Conservation (phyloP, 2,797 vertebrate genomes). For the Sebastiscus tertius region DNA sequence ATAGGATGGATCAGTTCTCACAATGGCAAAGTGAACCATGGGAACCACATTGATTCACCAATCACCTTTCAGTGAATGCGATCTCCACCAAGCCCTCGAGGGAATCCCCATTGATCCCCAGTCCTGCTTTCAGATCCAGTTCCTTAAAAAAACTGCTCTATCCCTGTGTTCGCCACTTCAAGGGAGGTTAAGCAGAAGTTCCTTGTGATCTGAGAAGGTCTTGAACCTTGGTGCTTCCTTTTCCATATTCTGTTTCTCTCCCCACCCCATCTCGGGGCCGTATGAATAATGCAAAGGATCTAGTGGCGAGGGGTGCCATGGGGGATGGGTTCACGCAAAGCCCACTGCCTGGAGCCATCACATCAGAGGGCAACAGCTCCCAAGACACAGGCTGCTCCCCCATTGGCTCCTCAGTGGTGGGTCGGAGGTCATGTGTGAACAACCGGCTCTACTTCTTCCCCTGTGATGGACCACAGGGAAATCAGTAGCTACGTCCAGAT, state of each 20-base stretch:
- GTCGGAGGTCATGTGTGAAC: slow-evolving; percentile 79
- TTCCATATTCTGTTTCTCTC: slow-evolving; percentile 78
- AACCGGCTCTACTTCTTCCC: slow-evolving; percentile 71
- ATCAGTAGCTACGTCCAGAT: slow-evolving; percentile 67
- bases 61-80: slow-evolving; percentile 74
- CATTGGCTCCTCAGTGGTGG: slow-evolving; percentile 72
- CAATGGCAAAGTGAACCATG: slow-evolving; percentile 80
- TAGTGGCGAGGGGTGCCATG: slow-evolving; percentile 79
- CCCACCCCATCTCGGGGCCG: slow-evolving; percentile 54
- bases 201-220: slow-evolving; percentile 86
- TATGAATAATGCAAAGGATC: slow-evolving; percentile 85
- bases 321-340: slow-evolving; percentile 80
- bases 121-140: slow-evolving; percentile 75
- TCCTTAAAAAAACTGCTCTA: slow-evolving; percentile 74
- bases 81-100: slow-evolving; percentile 70
- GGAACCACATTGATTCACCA: slow-evolving; percentile 83
- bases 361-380: slow-evolving; percentile 82
- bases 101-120: slow-evolving; percentile 80
- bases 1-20: slow-evolving; percentile 65
- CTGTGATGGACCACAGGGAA: slow-evolving; percentile 76
- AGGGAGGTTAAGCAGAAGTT: slow-evolving; percentile 85
- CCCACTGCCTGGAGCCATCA: slow-evolving; percentile 84
- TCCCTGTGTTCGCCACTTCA: slow-evolving; percentile 81
- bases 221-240: slow-evolving; percentile 80
- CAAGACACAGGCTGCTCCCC: slow-evolving; percentile 66